A percentile compares a stretch with the other conserved stretches of the same genome.
Evolutionary conservation across 2,888 invertebrate species (phyloP).

Genomic region (Ganaspis brasiliensis): DNA sequence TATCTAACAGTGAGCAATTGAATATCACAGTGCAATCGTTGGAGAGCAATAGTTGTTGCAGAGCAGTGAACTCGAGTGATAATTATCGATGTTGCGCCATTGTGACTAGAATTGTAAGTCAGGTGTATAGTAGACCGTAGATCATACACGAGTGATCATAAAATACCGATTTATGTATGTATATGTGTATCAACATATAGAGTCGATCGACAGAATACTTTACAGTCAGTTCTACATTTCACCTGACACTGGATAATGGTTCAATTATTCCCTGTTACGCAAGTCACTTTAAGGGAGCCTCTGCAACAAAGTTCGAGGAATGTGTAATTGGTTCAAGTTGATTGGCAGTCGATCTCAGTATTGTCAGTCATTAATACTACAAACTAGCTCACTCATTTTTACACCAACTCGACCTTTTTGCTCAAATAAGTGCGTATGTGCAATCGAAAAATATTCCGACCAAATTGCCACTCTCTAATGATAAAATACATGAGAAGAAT

Average conservation of each 20-base stretch:
- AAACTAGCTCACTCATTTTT: constrained; percentile 18
- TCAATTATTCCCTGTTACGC: constrained; percentile 42
- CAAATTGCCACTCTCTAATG: not conserved
- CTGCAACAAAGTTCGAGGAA: constrained; percentile 19
- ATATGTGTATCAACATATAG: not conserved
- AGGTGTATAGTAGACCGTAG: constrained; percentile 32
- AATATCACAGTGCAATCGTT: not conserved
- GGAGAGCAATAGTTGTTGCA: not conserved
- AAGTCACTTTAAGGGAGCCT: constrained; percentile 20
- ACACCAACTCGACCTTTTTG: constrained; percentile 1
- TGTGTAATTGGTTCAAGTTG: constrained; percentile 35
- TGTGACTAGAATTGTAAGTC: constrained; percentile 22
- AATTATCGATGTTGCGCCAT: constrained; percentile 37
- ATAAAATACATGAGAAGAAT: not conserved
- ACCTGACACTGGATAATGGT: constrained; percentile 45
- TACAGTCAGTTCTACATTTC: constrained; percentile 27
- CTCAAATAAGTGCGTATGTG: constrained; percentile 1
- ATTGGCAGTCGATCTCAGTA: constrained; percentile 30
- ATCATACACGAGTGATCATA: constrained; percentile 38
- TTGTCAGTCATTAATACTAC: constrained; percentile 26
- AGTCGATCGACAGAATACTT: not conserved
- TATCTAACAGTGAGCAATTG: not conserved
- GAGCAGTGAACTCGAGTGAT: constrained; percentile 28
- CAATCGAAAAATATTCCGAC: not conserved
- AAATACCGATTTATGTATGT: constrained; percentile 23